A percentile compares a stretch with the other conserved stretches of the same genome.
phyloP scores from a whole-genome alignment of 64 coral and sea anemone genomes.

The Stichodactyla mertensii region DNA sequence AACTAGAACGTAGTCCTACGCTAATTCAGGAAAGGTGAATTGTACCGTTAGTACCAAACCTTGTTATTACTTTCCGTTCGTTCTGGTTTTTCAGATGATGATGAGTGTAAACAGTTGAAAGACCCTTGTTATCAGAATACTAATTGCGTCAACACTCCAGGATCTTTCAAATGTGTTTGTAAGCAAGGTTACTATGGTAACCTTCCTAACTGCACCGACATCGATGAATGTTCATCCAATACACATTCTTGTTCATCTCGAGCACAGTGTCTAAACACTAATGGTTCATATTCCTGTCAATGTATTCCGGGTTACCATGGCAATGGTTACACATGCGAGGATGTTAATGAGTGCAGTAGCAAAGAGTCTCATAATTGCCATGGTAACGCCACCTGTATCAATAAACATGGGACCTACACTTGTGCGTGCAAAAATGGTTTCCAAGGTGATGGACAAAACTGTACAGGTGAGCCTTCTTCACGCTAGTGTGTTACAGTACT shows the following conservation, averaged over 20 bases:
- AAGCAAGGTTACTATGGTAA: slow-evolving; percentile 16
- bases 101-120: slow-evolving; percentile 6
- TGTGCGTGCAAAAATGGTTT: slow-evolving; percentile 1
- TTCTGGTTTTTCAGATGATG: background rate
- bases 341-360: slow-evolving; percentile 14
- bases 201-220: slow-evolving; percentile 14
- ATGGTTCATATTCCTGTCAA: slow-evolving; percentile 41
- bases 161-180: slow-evolving; percentile 27
- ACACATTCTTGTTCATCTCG: slow-evolving; percentile 1
- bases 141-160: slow-evolving; percentile 11
- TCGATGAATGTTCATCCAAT: slow-evolving; percentile 33
- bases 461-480: background rate
- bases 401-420: background rate
- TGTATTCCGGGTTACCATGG: slow-evolving; percentile 25
- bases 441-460: slow-evolving; percentile 10
- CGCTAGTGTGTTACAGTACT: no score
- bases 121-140: background rate
- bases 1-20: no score
- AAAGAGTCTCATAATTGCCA: background rate
- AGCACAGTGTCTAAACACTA: slow-evolving; percentile 37
- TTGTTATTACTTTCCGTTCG: background rate
- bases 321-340: slow-evolving; percentile 13
- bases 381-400: slow-evolving; percentile 20
- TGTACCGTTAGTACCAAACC: no score
- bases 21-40: no score